These are phyloP conservation scores for Stenodema calcarata DNA, from an alignment of 2,888 invertebrate species.

Conservation along the genomic window DNA sequence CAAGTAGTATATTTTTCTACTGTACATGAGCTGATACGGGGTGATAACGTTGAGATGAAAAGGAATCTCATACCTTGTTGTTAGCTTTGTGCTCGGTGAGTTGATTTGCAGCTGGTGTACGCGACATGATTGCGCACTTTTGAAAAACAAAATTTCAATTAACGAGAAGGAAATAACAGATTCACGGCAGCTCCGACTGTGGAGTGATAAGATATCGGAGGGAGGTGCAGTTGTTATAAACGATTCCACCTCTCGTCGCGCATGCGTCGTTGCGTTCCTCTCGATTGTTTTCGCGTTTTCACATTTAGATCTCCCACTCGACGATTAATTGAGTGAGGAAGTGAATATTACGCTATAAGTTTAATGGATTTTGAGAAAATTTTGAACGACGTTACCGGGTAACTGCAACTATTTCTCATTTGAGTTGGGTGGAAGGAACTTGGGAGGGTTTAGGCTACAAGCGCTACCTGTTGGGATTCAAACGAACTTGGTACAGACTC, in stretches of 20 bases:
- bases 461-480: no score
- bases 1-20: no score
- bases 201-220: background rate
- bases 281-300: background rate
- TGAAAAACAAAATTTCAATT: background rate
- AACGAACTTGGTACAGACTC: no score
- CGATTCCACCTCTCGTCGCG: background rate
- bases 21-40: no score
- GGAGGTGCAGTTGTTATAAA: conserved; percentile 8
- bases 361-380: no score
- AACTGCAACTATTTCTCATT: no score
- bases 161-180: background rate
- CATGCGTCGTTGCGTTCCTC: background rate
- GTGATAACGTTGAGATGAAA: background rate
- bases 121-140: conserved; percentile 40
- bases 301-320: background rate
- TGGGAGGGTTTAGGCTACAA: no score
- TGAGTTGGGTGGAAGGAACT: no score
- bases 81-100: conserved; percentile 34
- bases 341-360: no score
- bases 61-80: conserved; percentile 11
- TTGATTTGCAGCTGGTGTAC: conserved; percentile 34
- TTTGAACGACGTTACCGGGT: no score
- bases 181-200: background rate
- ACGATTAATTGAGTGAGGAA: no score